Evolutionary conservation across 2,888 invertebrate species (phyloP), one percentile per base, ranked within the genome.

Genomic region (Ormyrus rosae): DNA sequence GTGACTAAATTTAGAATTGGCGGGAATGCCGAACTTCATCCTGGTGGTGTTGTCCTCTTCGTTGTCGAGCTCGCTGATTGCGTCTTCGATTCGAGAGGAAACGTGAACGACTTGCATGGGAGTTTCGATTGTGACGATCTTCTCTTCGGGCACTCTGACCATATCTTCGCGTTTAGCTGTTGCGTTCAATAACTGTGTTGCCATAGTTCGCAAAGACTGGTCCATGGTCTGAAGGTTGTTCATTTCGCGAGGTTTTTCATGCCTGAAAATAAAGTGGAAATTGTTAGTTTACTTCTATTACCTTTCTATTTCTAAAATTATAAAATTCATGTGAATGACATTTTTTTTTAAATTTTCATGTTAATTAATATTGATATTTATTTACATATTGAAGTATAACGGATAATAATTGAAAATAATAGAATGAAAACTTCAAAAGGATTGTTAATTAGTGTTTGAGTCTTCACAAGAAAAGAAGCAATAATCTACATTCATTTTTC

Each of bases 171-270:
- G 67, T 45, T 81, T 79, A 0, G 74, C 83, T 10, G 89, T 86
- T 4, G 88, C 86, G 81, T 91, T 91, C 13, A 91, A 80, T 51
- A 91, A 82, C 73, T 91, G 90, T 5, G 90, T 91, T n/a, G 90
- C 88, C 13, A 91, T 88, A 4, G 89, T 90, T 78, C 90, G 86
- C 77, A 91, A 70, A 0, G 90, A 90, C 68, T 89, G 88, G 64
- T 91, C 89, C 83, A 91, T 90, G 69, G 86, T 85, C 64, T 87
- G 89, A 56, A 89, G 83, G 70, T 89, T 87, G 75, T 89, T 89
- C 63, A 87, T 58, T n/a, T 85, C 81, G 34, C 88, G 87, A 46
- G 19, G 78, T 74, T 74, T 19, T 4, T 81, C 60, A 11, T 72
- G 48, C 9, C 82, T 81, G 75, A 2, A 81, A 82, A 72, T 91